phyloP scores from a whole-genome alignment of 2,888 invertebrate species.

The Ectobius pallidus region DNA sequence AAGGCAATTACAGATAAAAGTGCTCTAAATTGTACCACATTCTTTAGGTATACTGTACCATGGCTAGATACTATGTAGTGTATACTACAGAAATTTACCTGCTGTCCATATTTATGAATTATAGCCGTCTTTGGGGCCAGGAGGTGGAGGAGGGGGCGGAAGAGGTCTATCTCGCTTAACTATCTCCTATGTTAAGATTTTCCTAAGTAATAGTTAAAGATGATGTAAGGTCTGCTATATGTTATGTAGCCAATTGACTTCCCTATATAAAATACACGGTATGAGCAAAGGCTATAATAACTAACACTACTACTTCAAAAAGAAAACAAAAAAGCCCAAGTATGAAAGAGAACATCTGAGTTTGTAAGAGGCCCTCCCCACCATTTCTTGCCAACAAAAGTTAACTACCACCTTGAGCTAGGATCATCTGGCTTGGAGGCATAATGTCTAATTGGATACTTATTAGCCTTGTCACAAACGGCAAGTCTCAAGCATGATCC shows the following conservation, averaged over 20 bases:
- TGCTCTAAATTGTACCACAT: background rate
- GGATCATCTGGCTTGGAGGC: background rate
- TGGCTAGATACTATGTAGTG: too few species aligned
- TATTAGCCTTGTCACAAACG: slow-evolving; percentile 8
- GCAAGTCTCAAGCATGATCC: background rate
- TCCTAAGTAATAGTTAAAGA: slow-evolving; percentile 12
- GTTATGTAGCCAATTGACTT: slow-evolving; percentile 14
- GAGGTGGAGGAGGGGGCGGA: background rate
- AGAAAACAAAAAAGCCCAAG: background rate
- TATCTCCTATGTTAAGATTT: slow-evolving; percentile 11
- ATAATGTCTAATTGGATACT: background rate
- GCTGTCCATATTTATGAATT: background rate
- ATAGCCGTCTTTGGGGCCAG: background rate
- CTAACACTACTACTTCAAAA: background rate
- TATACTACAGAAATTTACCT: background rate
- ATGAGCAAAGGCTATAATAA: slow-evolving; percentile 8
- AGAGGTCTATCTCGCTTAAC: slow-evolving; percentile 4
- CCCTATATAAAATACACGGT: slow-evolving; percentile 8
- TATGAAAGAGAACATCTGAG: slow-evolving; percentile 6
- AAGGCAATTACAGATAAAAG: background rate
- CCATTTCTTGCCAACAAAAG: too few species aligned
- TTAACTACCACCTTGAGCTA: slow-evolving; percentile 12
- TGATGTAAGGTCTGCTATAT: slow-evolving; percentile 9
- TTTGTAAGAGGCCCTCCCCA: background rate
- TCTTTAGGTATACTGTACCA: background rate